Evolutionary conservation across 2,888 invertebrate species (phyloP).

Genomic region (Drosophila rubida): DNA sequence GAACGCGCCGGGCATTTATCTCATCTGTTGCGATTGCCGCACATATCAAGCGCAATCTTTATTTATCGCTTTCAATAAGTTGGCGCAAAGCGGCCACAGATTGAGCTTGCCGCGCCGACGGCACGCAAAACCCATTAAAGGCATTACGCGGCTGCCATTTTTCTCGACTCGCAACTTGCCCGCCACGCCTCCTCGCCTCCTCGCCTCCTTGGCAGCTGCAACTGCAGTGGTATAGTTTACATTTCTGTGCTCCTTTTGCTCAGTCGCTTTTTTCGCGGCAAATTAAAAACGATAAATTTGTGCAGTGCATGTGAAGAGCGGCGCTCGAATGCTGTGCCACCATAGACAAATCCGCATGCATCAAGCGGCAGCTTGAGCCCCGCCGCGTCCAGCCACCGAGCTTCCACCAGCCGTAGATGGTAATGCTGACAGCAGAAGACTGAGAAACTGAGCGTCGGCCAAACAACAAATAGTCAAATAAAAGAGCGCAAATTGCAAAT

Average conservation of each 20-base stretch:
- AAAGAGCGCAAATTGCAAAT: conserved; percentile 71
- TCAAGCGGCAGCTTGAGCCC: conserved; percentile 54
- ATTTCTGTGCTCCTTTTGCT: conserved; percentile 31
- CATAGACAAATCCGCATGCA: conserved; percentile 73
- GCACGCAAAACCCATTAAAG: conserved; percentile 76
- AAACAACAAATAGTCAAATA: conserved; percentile 74
- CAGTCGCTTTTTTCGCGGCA: conserved; percentile 58
- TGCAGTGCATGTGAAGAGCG: conserved; percentile 36
- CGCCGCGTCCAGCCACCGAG: too few species aligned
- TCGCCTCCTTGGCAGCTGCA: not conserved
- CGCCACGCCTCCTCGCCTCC: conserved; percentile 2
- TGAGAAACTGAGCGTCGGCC: conserved; percentile 30
- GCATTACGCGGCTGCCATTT: conserved; percentile 73
- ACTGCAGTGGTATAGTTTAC: conserved; percentile 11
- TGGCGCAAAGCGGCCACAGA: conserved; percentile 60
- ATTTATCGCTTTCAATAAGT: conserved; percentile 83
- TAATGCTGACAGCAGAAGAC: conserved; percentile 43
- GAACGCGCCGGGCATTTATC: conserved; percentile 8
- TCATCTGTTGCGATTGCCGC: conserved; percentile 32
- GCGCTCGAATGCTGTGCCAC: conserved; percentile 38
- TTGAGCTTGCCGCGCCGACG: conserved; percentile 33
- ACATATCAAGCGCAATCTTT: conserved; percentile 73
- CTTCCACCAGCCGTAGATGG: too few species aligned
- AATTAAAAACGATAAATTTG: conserved; percentile 83
- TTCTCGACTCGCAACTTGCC: conserved; percentile 48